Evolutionary conservation across 2,113 vertebrate species (phyloP), one percentile per base, ranked within the genome.

Genomic region (Ameiurus melas): DNA sequence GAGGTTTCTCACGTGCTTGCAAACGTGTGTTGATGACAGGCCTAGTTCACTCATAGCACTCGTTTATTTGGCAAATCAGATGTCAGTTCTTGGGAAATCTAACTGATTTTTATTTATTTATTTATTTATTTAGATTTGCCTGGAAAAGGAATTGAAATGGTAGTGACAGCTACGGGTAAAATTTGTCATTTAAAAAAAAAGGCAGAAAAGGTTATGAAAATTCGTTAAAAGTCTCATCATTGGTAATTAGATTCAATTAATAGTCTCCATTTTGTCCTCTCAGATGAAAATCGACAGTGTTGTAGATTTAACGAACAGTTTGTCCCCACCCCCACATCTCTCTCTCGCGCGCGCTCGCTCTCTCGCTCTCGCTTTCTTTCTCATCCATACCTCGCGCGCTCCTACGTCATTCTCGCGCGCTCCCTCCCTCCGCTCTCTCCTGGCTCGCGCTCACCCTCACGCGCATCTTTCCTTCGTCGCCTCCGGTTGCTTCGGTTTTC

Each of bases 251-350:
- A 58, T 81, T 33, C 17, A 36, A 36, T 81, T 36, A 81, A 51
- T 13, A 20, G 30, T 81, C n/a, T 60, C 53, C 30, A 55, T 71
- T 75, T 75, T 75, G 17, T 73, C 53, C 33, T 85, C 10, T 51
- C 84, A 36, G 25, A 43, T 16, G n/a, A 68, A 66, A 84, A 68
- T 64, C 33, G 55, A 25, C 33, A 39, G 57, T 39, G 7, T 60
- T 30, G 81, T 51, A 12, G 27, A 51, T 84, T 51, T 68, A 51
- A 68, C 43, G 43, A 84, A 84, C 78, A 80, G 30, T 53, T 53
- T 79, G 75, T 89, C 90, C 83, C 86, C 88, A 39, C 86, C 70
- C 53, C 73, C 85, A 78, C 47, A 25, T 53, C n/a, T 43, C 47
- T 25, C 70, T 39, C 22, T 78, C 85, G 53, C 62, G 20, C 55